Base-by-base conservation (phyloP, 2,888 invertebrate species). In the Mycogona germanica region DNA sequence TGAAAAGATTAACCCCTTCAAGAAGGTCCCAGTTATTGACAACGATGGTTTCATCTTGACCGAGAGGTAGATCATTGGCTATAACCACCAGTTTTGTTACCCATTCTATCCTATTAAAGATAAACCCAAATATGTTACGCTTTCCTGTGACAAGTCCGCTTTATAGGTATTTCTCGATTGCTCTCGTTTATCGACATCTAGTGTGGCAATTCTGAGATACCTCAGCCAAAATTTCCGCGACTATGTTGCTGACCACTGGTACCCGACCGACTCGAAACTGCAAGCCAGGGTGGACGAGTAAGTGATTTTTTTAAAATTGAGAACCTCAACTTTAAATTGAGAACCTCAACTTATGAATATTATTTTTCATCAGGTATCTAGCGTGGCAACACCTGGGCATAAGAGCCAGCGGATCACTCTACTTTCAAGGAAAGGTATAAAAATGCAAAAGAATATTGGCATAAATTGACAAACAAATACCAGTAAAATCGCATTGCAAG, bases 311-410 rank as follows among this genome's bases (percentile, higher is more conserved):
- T n/a, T n/a, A n/a, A n/a, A n/a, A n/a, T n/a, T n/a, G n/a, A n/a
- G n/a, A n/a, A n/a, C n/a, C n/a, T n/a, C n/a, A n/a, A n/a, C n/a
- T n/a, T n/a, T n/a, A n/a, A n/a, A n/a, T n/a, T n/a, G n/a, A n/a
- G n/a, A n/a, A n/a, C n/a, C n/a, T n/a, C n/a, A n/a, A n/a, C n/a
- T n/a, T n/a, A n/a, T n/a, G n/a, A n/a, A n/a, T n/a, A n/a, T n/a
- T n/a, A n/a, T n/a, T n/a, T n/a, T n/a, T n/a, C n/a, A n/a, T n/a
- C n/a, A n/a, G n/a, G n/a, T n/a, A 79, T 65, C 69, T 84, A 57
- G 79, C 81, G 64, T 86, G 85, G 85, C 84, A 86, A 58, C 85
- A 86, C 63, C 63, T 76, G 30, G 83, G 82, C 49, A 71, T 79
- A 1, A 72, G 84, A 55, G 58, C 73, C 0, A 69, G 72, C 57